These are phyloP conservation scores for Brassicogethes aeneus DNA, from an alignment of 2,888 invertebrate genomes.

Conservation along the genomic window DNA sequence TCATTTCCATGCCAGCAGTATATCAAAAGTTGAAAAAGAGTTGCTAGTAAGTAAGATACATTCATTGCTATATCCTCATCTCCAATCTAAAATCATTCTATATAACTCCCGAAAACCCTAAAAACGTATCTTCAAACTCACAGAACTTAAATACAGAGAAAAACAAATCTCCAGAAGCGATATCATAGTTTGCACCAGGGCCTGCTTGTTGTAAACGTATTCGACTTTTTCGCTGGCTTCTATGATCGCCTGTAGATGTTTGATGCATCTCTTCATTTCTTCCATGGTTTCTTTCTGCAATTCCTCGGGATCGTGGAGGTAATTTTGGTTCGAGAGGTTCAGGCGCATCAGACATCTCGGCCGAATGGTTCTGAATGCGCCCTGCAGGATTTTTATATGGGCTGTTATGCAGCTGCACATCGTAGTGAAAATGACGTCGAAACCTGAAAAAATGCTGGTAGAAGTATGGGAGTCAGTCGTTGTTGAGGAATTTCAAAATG, in stretches of 20 bases:
- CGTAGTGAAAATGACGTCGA: neutral
- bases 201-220: neutral
- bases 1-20: neutral
- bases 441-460: neutral
- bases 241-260: neutral
- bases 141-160: neutral
- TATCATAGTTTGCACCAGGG: neutral
- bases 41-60: neutral
- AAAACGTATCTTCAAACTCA: neutral
- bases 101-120: neutral
- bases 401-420: neutral
- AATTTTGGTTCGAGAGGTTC: neutral
- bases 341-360: neutral
- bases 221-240: neutral
- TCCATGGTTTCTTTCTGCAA: neutral
- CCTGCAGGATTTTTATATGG: neutral
- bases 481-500: no score
- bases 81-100: neutral
- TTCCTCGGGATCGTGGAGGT: neutral
- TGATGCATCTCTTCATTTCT: neutral
- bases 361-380: neutral
- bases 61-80: neutral
- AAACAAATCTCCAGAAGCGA: neutral
- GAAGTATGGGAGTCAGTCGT: no score
- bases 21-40: neutral